A percentile compares a stretch with the other conserved stretches of the same genome.
phyloP scores from a whole-genome alignment of 2,888 invertebrate genomes.

The Doris montereyensis region DNA sequence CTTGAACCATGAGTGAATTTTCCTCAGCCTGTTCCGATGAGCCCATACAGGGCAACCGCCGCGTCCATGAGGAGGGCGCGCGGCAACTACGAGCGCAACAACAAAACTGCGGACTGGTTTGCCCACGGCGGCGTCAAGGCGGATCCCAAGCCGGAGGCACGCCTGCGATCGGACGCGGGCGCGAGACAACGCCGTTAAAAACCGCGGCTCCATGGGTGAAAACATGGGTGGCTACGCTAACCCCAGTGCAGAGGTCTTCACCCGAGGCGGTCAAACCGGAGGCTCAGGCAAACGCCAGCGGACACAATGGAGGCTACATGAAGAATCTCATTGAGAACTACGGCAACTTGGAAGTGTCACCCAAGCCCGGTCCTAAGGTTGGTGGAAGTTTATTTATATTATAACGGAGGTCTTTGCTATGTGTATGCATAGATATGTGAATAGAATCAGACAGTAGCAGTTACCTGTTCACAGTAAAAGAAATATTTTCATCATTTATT shows the following conservation, averaged over 20 bases:
- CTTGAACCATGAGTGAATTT: slow-evolving; percentile 21
- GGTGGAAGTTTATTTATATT: too few species aligned
- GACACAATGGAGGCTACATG: slow-evolving; percentile 62
- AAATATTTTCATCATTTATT: too few species aligned
- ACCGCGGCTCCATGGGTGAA: slow-evolving; percentile 60
- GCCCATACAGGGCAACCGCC: slow-evolving; percentile 16
- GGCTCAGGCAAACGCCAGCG: slow-evolving; percentile 54
- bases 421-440: too few species aligned
- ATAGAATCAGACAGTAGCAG: too few species aligned
- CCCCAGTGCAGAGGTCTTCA: slow-evolving; percentile 55
- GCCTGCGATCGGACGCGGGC: slow-evolving; percentile 34
- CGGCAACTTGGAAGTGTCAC: slow-evolving; percentile 52
- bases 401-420: too few species aligned
- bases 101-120: slow-evolving; percentile 34
- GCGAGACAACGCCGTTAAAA: slow-evolving; percentile 43
- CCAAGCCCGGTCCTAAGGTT: slow-evolving; percentile 52
- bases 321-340: slow-evolving; percentile 62
- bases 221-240: slow-evolving; percentile 64
- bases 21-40: slow-evolving; percentile 21
- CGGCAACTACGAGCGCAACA: slow-evolving; percentile 31
- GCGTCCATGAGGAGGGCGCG: slow-evolving; percentile 32
- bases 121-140: neutral
- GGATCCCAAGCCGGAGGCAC: slow-evolving; percentile 29
- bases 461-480: too few species aligned
- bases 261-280: slow-evolving; percentile 58